Evolutionary conservation across 2,888 invertebrate genomes (phyloP).

Genomic region (Megamerina dolium): DNA sequence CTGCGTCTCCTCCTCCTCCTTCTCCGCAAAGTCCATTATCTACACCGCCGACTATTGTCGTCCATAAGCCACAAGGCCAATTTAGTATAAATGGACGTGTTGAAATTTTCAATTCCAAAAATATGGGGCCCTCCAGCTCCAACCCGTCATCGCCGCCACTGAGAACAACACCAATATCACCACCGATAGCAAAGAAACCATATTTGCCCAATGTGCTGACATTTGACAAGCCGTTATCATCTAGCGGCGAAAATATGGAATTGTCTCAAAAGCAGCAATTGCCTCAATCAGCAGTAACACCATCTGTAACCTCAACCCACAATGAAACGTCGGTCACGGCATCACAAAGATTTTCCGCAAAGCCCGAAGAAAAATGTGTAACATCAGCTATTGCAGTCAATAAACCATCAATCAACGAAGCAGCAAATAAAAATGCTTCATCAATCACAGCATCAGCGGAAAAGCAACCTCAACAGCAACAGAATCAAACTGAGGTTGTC

Average conservation of each 20-base stretch:
- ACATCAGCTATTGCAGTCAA: conserved; percentile 9
- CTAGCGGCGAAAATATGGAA: background rate
- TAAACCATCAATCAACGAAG: conserved; percentile 12
- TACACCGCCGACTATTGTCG: conserved; percentile 19
- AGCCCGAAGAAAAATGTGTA: background rate
- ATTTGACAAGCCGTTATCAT: background rate
- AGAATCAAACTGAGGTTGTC: conserved; percentile 28
- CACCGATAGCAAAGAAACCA: conserved; percentile 18
- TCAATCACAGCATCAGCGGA: conserved; percentile 1
- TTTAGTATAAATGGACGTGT: conserved; percentile 43
- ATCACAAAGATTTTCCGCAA: conserved; percentile 6
- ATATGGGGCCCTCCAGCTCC: conserved; percentile 21
- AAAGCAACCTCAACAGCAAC: conserved; percentile 15
- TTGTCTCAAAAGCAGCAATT: conserved; percentile 3
- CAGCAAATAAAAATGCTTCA: conserved; percentile 4
- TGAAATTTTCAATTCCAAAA: conserved; percentile 44
- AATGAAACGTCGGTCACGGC: conserved; percentile 7
- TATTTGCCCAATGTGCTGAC: conserved; percentile 20
- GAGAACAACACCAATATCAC: conserved; percentile 23
- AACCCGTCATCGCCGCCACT: conserved; percentile 26
- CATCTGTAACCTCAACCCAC: conserved; percentile 8
- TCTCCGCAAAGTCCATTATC: conserved; percentile 14
- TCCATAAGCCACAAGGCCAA: conserved; percentile 24
- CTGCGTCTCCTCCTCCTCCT: conserved; percentile 16
- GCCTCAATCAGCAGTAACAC: conserved; percentile 11